Conservation (phyloP, 1,140 invertebrate genomes). For the Bombus vancouverensis region DNA sequence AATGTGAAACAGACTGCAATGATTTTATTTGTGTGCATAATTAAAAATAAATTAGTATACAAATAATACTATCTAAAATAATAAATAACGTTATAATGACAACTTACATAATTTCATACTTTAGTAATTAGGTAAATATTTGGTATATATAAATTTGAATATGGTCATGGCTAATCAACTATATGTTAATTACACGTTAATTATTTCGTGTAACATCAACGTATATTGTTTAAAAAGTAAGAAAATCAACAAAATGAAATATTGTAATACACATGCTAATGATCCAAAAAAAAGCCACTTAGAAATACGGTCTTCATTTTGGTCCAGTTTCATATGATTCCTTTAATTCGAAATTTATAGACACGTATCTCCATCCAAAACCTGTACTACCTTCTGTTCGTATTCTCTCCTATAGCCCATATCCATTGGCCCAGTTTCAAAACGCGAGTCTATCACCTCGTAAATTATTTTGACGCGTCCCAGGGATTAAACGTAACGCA, state of each 20-base stretch:
- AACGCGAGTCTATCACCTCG: conserved; percentile 69
- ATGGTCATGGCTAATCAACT: too few relatives aligned
- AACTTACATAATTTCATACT: too few relatives aligned
- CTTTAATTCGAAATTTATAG: conserved; percentile 56
- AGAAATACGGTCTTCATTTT: neutral
- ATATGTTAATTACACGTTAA: neutral
- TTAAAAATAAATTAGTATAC: too few relatives aligned
- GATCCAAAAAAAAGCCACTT: neutral
- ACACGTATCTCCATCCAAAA: conserved; percentile 36
- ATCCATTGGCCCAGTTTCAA: conserved; percentile 62
- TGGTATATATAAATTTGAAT: too few relatives aligned
- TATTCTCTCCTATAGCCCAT: neutral
- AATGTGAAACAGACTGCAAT: too few relatives aligned
- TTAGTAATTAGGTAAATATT: too few relatives aligned
- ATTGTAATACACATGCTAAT: neutral
- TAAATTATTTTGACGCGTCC: conserved; percentile 67
- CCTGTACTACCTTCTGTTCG: conserved; percentile 21
- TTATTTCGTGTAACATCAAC: neutral
- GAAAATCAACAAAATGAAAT: neutral
- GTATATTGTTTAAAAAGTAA: neutral
- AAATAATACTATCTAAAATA: too few relatives aligned
- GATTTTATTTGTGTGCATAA: too few relatives aligned
- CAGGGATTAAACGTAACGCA: conserved; percentile 58
- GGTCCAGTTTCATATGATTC: neutral
- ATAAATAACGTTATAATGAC: too few relatives aligned